These are phyloP conservation scores for Drosophila pectinifera DNA, from an alignment of 1,140 invertebrate species.

Conservation along the genomic window DNA sequence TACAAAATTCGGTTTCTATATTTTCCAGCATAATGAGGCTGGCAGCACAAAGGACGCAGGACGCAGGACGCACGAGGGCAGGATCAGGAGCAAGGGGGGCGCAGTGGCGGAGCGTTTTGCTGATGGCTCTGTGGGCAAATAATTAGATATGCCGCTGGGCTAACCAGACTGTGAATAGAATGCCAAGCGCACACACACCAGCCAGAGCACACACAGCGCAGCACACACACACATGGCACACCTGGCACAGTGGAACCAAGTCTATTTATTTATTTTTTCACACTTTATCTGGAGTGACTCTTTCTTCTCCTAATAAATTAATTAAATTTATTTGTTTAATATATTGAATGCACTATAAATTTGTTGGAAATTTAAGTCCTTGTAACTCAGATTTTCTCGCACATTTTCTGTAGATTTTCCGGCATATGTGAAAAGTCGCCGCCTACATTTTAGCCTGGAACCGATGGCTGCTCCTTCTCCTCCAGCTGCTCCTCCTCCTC, in stretches of 20 bases:
- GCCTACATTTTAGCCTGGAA: slow-evolving; percentile 40
- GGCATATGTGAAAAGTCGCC: slow-evolving; percentile 14
- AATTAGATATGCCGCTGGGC: slow-evolving; percentile 63
- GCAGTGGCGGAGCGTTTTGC: slow-evolving; percentile 21
- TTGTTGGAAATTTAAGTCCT: too few relatives aligned
- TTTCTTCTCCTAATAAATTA: too few relatives aligned
- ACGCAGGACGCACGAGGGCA: background rate
- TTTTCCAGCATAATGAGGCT: slow-evolving; percentile 45
- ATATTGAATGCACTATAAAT: too few relatives aligned
- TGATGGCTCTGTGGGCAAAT: slow-evolving; percentile 55
- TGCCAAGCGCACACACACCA: slow-evolving; percentile 30
- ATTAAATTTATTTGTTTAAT: too few relatives aligned
- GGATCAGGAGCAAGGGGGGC: background rate
- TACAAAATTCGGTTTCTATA: slow-evolving; percentile 55
- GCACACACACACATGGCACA: slow-evolving; percentile 13
- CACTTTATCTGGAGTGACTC: too few relatives aligned
- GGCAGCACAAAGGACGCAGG: slow-evolving; percentile 3
- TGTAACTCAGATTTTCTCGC: background rate
- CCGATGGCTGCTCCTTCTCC: slow-evolving; percentile 12
- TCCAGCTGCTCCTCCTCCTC: background rate
- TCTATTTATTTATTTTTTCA: too few relatives aligned
- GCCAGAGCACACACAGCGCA: background rate
- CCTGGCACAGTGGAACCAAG: slow-evolving; percentile 7
- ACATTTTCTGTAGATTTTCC: slow-evolving; percentile 6
- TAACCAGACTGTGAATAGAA: slow-evolving; percentile 58